Evolutionary conservation across 2,797 vertebrate genomes (phyloP), one percentile per base, ranked within the genome.

Genomic region (Cyclopterus lumpus): DNA sequence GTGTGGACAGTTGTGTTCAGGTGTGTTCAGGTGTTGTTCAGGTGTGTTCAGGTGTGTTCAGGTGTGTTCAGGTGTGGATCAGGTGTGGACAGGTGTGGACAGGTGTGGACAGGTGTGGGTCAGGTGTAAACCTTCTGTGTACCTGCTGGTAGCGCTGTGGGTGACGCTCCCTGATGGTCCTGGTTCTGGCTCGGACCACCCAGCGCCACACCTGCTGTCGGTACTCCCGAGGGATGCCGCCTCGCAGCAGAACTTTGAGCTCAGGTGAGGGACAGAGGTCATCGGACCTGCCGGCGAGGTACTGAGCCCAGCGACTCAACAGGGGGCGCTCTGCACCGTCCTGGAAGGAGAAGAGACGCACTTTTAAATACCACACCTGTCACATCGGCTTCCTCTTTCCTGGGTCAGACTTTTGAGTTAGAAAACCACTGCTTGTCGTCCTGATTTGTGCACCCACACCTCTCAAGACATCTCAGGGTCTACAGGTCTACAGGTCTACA

Each of bases 181-280:
- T 88, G n/a, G 96, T 92, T 16, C 93, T 94, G 32, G 71, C 72
- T 34, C 61, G 91, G 65, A 96, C 89, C 67, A 98, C 64, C 96
- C 96, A 98, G 67, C 81, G 90, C 98, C 98, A 99, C 54, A 99
- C 92, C 2, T 88, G 91, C 0, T 92, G 92, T 0, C 98, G 94
- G 69, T 96, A 96, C 82, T 97, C 94, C 0, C 8, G 87, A 0
- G 97, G 97, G 51, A 99, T 70, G 0, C 98, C 98, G 0, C 86
- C 91, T 3, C 97, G 95, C 51, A 99, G 91, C 66, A 99, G 87
- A 49, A 46, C 88, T 88, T 99, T 99, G 22, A 96, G 86, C 77
- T 96, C 95, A 0, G 86, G 88, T 0, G 94, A 93, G 0, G 92
- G 71, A 24, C 76, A 64, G 36, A 98, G 92, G 73, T 97, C 95